Evolutionary conservation across 1,140 invertebrate species (phyloP).

Genomic region (Drosophila willistoni): DNA sequence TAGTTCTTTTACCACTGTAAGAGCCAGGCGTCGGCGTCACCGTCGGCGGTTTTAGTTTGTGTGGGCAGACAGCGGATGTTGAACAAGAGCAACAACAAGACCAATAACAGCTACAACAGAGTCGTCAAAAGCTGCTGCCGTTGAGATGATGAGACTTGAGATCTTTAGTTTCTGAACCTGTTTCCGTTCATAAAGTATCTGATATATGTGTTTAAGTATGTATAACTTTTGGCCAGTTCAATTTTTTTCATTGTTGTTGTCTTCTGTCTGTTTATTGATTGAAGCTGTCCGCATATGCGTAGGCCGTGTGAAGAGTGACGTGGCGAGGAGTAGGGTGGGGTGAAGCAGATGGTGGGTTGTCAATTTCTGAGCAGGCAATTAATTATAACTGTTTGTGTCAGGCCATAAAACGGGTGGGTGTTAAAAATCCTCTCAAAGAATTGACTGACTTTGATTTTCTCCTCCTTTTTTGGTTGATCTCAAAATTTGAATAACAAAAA

Average conservation of each 20-base stretch:
- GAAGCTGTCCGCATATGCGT: conserved; percentile 42
- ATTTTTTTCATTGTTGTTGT: conserved; percentile 30
- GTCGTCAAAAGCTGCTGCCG: conserved; percentile 41
- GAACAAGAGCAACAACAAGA: conserved; percentile 27
- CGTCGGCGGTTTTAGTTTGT: conserved; percentile 32
- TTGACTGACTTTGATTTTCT: conserved; percentile 38
- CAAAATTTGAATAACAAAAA: conserved; percentile 73
- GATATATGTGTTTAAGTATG: conserved; percentile 54
- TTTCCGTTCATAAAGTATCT: conserved; percentile 65
- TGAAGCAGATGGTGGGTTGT: conserved; percentile 56
- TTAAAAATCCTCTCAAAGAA: conserved; percentile 36
- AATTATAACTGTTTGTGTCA: conserved; percentile 74
- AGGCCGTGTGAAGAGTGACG: conserved; percentile 32
- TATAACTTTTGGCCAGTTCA: conserved; percentile 48
- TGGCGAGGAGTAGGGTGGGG: not conserved
- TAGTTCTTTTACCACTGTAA: conserved; percentile 47
- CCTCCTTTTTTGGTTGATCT: conserved; percentile 8
- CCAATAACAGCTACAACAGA: conserved; percentile 29
- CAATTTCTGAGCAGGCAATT: conserved; percentile 74
- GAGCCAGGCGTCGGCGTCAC: conserved; percentile 27
- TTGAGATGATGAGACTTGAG: conserved; percentile 70
- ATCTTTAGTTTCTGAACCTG: conserved; percentile 66
- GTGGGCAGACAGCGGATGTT: conserved; percentile 64
- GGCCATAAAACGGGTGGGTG: conserved; percentile 59
- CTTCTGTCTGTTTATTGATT: conserved; percentile 38